Base-by-base conservation (phyloP, 2,797 vertebrate species). In the Glyptemys insculpta region DNA sequence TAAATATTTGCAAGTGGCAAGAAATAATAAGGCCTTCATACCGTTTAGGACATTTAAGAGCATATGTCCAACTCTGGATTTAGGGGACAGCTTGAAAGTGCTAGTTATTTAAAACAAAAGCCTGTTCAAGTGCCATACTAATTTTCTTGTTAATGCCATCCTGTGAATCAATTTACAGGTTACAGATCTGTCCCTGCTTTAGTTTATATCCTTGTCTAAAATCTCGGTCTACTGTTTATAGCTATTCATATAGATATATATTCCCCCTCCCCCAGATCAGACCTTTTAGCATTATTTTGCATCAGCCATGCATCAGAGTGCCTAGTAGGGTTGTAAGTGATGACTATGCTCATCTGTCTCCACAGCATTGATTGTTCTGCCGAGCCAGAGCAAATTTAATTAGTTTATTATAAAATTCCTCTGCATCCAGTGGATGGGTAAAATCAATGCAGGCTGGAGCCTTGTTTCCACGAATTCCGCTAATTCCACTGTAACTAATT, bases 311-410 rank as follows among this genome's bases (percentile, higher is more conserved):
- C 88, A 87, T 80, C 68, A 85, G 79, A 93, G 87, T 62, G 85
- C 88, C 86, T 92, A 87, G 79, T 88, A 93, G 85, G 86, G 92
- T 21, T 27, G 81, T 0, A 6, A 86, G 59, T 94, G 86, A 96
- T 91, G 93, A 96, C 83, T 85, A 50, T 87, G 23, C 89, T 96
- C 4, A 10, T 53, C 89, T 95, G 44, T 94, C 7, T 90, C 68
- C 8, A 56, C 85, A 44, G 2, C 90, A 92, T 95, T 11, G 88
- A 88, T 97, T 91, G 83, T 97, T 94, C 82, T 96, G 92, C 92
- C 95, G 86, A 96, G 88, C 74, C 91, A 88, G 88, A 96, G 88
- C 83, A 96, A 92, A 91, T 72, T 79, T 97, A 97, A 97, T 97
- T 96, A 95, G 83, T 92, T 95, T 49, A 23, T 96, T 96, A 91